phyloP scores from a whole-genome alignment of 2,888 invertebrate species.

The Odontocolon sp. region DNA sequence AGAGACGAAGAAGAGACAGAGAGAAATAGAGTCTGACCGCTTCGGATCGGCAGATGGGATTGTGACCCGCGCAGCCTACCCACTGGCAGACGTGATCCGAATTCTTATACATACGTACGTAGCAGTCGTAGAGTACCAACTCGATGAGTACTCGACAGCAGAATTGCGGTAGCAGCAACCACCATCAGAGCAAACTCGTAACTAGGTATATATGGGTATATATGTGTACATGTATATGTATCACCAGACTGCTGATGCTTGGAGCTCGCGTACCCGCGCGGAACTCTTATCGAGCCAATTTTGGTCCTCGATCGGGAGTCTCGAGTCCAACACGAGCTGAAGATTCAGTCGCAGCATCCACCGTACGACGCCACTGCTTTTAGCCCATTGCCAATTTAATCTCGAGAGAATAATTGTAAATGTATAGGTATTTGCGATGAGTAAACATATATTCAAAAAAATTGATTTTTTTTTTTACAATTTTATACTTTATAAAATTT shows the following conservation, averaged over 20 bases:
- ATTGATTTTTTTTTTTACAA: background rate
- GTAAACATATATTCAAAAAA: background rate
- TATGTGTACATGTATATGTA: too few relatives aligned
- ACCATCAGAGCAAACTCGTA: constrained; percentile 34
- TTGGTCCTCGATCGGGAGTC: constrained; percentile 56
- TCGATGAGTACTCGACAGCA: constrained; percentile 53
- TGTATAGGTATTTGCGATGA: background rate
- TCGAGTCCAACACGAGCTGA: constrained; percentile 58
- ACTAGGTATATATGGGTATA: constrained; percentile 32
- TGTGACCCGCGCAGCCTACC: constrained; percentile 76
- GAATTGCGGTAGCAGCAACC: constrained; percentile 55
- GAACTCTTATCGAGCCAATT: constrained; percentile 49
- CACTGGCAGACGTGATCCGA: constrained; percentile 74
- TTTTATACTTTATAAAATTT: background rate
- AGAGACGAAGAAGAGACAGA: constrained; percentile 49
- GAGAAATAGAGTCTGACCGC: constrained; percentile 66
- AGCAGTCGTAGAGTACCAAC: constrained; percentile 45
- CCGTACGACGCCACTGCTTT: background rate
- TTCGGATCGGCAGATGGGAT: constrained; percentile 78
- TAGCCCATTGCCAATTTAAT: constrained; percentile 12
- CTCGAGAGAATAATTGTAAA: background rate
- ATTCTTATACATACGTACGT: constrained; percentile 65
- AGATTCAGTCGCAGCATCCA: background rate
- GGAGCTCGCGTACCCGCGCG: constrained; percentile 26
- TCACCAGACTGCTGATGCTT: constrained; percentile 37